Evolutionary conservation across 2,888 invertebrate genomes (phyloP), one percentile per base, ranked within the genome.

Genomic region (Nephrotoma guestfalica): DNA sequence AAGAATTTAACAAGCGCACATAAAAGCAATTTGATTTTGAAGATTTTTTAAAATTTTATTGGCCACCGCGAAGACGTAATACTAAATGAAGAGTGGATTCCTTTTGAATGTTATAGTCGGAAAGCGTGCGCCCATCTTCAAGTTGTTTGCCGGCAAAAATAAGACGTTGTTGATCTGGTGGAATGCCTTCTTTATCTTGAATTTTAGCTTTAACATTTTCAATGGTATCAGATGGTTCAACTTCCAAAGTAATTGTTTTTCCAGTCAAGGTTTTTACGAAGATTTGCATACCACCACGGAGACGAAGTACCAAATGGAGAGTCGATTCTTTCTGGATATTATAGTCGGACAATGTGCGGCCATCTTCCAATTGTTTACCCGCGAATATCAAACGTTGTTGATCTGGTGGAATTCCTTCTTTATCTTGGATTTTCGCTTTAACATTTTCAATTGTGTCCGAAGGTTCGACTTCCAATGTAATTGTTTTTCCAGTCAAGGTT

Each of bases 271-370:
- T 98, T 93, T 98, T 98, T 88, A 98, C 97, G 92, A 98, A 99
- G 92, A 99, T 98, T 94, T 99, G 98, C 98, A 98, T 98, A 90
- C 99, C 99, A 93, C 99, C 99, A 89, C 97, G 94, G 87, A 98
- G 94, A 89, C 98, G 94, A 88, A 97, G 92, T 89, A 97, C 97
- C 90, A 98, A 93, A 91, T 97, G 97, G 87, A 97, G 93, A 0
- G 97, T 97, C 0, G 97, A 97, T 92, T 97, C 97, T 91, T 98
- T 98, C 92, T 98, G 97, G 90, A 98, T 98, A 92, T 98, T 98
- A 92, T 98, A 98, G 91, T 98, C 98, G 0, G 96, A 96, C 45
- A 98, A 93, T 2, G 98, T 98, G 86, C 97, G 94, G 2, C 97
- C 98, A 94, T 98, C 98, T 93, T 98, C 98, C 90, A 98, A 92